Conservation (phyloP, 2,797 vertebrate species). For the Thalassophryne amazonica region DNA sequence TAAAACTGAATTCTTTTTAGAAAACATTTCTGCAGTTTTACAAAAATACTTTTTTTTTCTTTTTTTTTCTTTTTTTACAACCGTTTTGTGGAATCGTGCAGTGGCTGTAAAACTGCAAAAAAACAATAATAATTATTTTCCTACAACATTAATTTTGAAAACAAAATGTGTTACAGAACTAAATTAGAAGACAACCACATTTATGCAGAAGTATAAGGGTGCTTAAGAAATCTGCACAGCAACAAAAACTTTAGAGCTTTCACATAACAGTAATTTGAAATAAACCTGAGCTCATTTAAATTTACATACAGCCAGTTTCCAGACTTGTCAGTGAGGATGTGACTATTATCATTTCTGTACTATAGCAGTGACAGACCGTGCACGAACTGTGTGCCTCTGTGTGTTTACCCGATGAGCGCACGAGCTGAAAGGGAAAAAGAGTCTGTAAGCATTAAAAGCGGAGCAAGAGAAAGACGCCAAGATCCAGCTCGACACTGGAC, state of each 20-base stretch:
- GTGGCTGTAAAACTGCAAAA: too few species aligned
- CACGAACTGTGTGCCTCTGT: conserved; percentile 3
- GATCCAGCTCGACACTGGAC: conserved; percentile 7
- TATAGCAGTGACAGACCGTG: conserved; percentile 15
- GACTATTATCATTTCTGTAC: conserved; percentile 39
- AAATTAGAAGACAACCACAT: too few species aligned
- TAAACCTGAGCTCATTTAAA: conserved; percentile 26
- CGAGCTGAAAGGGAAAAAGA: neutral
- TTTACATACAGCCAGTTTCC: conserved; percentile 26
- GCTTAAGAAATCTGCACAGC: too few species aligned
- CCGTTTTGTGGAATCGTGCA: too few species aligned
- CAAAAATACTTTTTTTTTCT: too few species aligned
- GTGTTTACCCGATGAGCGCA: conserved; percentile 1
- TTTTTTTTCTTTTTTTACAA: too few species aligned
- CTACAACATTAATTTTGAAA: too few species aligned
- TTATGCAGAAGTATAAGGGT: too few species aligned
- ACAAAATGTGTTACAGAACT: too few species aligned
- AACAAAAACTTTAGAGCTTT: conserved; percentile 7
- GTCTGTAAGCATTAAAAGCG: neutral
- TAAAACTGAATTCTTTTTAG: too few species aligned
- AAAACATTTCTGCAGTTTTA: too few species aligned
- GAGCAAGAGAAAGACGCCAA: neutral
- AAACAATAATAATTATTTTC: too few species aligned
- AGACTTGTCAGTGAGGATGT: conserved; percentile 47
- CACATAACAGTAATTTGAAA: conserved; percentile 13